A percentile compares a stretch with the other conserved stretches of the same genome.
phyloP scores from a whole-genome alignment of 2,888 invertebrate species.

The Ennomos fuscantarius region DNA sequence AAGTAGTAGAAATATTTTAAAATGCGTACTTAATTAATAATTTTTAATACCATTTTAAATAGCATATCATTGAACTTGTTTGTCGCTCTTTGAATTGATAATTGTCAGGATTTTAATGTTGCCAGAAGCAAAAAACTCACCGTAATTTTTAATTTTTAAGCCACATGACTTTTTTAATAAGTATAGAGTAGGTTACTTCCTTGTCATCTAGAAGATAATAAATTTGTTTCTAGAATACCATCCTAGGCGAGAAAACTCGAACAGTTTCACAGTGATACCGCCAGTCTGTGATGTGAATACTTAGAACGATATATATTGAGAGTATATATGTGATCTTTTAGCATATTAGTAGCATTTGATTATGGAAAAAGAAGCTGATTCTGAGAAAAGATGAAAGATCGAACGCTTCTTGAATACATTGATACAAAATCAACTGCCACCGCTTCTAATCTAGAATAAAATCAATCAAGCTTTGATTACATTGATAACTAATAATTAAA shows the following conservation, averaged over 20 bases:
- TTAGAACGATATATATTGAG: constrained; percentile 10
- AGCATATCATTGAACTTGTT: too few relatives aligned
- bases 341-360: constrained; percentile 7
- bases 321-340: constrained; percentile 8
- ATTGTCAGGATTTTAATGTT: constrained; percentile 3
- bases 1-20: constrained; percentile 27
- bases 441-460: too few relatives aligned
- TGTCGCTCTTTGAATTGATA: constrained; percentile 1
- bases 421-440: too few relatives aligned
- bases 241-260: constrained; percentile 22
- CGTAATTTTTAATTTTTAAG: not conserved
- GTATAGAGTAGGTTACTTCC: not conserved
- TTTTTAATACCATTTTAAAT: not conserved
- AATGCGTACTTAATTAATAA: constrained; percentile 48
- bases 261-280: constrained; percentile 20
- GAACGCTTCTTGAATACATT: not conserved
- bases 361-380: constrained; percentile 16
- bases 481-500: too few relatives aligned
- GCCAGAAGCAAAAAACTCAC: constrained; percentile 1
- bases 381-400: constrained; percentile 12
- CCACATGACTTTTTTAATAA: not conserved
- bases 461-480: too few relatives aligned
- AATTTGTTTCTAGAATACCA: constrained; percentile 51
- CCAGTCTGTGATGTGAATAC: constrained; percentile 21
- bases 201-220: constrained; percentile 7